Evolutionary conservation across 1,140 invertebrate species (phyloP).

Genomic region (Aphis craccivora): DNA sequence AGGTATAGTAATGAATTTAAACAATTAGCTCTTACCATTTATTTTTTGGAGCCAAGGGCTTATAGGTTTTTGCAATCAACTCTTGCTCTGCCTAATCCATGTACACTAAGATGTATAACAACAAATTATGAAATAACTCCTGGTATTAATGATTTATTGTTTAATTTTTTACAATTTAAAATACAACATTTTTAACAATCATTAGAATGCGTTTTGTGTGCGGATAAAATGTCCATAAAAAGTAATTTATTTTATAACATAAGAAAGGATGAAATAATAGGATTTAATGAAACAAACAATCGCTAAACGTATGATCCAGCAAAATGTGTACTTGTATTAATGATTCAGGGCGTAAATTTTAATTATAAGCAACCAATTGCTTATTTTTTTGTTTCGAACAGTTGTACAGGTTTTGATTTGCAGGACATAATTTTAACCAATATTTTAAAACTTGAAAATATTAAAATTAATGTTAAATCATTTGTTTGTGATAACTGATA

Average conservation of each 20-base stretch:
- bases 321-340: neutral
- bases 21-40: too few species aligned
- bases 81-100: too few species aligned
- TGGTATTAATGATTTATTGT: neutral
- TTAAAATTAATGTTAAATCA: neutral
- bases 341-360: slow-evolving; percentile 2
- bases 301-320: slow-evolving; percentile 10
- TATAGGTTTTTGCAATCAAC: too few species aligned
- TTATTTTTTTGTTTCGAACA: neutral
- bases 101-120: neutral
- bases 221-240: neutral
- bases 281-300: neutral
- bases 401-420: slow-evolving; percentile 9
- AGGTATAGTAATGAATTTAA: too few species aligned
- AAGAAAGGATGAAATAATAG: slow-evolving; percentile 4
- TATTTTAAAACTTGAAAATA: neutral
- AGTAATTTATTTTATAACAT: neutral
- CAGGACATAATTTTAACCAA: slow-evolving; percentile 12
- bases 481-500: neutral
- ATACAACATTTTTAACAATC: neutral
- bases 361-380: slow-evolving; percentile 8
- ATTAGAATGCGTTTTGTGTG: too few species aligned
- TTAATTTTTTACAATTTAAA: neutral
- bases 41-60: too few species aligned
- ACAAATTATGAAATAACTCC: neutral